These are phyloP conservation scores for Apotomis capreana DNA, from an alignment of 2,888 invertebrate species.

Conservation along the genomic window DNA sequence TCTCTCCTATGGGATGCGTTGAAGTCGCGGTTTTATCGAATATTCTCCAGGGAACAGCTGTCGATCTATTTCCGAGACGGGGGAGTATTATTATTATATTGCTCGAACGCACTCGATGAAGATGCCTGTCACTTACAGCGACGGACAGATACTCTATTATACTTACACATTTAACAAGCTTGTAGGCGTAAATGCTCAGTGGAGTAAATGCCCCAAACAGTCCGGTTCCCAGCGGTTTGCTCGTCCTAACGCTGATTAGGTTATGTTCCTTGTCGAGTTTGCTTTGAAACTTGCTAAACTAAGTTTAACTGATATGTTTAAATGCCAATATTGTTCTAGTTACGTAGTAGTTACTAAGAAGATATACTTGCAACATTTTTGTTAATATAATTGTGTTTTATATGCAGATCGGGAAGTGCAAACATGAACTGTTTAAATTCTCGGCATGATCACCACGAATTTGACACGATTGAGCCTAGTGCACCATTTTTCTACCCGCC, in stretches of 20 bases:
- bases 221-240: conserved; percentile 13
- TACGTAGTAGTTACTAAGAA: too few relatives aligned
- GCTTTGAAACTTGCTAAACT: background rate
- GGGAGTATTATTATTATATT: conserved; percentile 63
- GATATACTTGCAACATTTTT: background rate
- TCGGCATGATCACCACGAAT: conserved; percentile 58
- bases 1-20: conserved; percentile 59
- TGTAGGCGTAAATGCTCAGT: conserved; percentile 20
- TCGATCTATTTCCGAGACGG: conserved; percentile 74
- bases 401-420: conserved; percentile 43
- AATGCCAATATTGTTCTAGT: background rate
- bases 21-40: conserved; percentile 67
- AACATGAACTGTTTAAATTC: conserved; percentile 73
- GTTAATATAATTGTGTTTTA: conserved; percentile 8
- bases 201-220: conserved; percentile 15
- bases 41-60: conserved; percentile 73
- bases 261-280: conserved; percentile 11
- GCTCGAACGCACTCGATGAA: conserved; percentile 50
- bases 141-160: conserved; percentile 22
- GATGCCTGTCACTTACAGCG: conserved; percentile 40
- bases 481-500: conserved; percentile 66
- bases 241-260: background rate
- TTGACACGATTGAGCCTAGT: conserved; percentile 60
- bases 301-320: background rate
- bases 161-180: conserved; percentile 25